Percentiles rank a stretch among this genome's conserved stretches.
These are phyloP conservation scores for Drosophila jambulina DNA, from an alignment of 1,140 invertebrate species.

Conservation along the genomic window DNA sequence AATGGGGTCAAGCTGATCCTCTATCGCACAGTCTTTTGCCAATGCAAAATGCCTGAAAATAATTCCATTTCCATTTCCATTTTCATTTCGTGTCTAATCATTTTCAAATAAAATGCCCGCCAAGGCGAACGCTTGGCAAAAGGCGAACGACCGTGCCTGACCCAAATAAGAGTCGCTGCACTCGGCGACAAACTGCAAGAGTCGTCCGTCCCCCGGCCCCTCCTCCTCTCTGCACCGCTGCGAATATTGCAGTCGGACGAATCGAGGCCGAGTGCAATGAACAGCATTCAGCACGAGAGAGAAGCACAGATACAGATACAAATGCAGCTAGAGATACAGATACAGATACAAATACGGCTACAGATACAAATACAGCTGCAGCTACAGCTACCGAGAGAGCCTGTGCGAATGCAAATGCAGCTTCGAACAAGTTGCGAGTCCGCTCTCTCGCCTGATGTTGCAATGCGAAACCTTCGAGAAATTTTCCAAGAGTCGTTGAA, in stretches of 20 bases:
- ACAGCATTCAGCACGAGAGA: slow-evolving; percentile 79
- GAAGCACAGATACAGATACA: no score
- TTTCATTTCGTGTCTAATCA: slow-evolving; percentile 67
- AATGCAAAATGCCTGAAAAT: slow-evolving; percentile 21
- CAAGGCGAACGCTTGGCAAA: slow-evolving; percentile 63
- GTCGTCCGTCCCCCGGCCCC: slow-evolving; percentile 13
- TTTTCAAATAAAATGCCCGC: slow-evolving; percentile 74
- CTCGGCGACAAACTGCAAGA: slow-evolving; percentile 72
- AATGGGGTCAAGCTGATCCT: slow-evolving; percentile 44
- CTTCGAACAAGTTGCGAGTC: slow-evolving; percentile 67
- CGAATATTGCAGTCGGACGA: slow-evolving; percentile 75
- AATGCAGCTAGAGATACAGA: slow-evolving; percentile 10
- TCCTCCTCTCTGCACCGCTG: slow-evolving; percentile 17
- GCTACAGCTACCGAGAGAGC: slow-evolving; percentile 1
- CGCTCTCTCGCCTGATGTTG: slow-evolving; percentile 54
- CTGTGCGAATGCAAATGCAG: slow-evolving; percentile 35
- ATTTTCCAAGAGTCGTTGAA: slow-evolving; percentile 84
- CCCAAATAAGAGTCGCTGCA: slow-evolving; percentile 85
- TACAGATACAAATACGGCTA: background rate
- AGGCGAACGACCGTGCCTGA: slow-evolving; percentile 86
- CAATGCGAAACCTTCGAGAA: slow-evolving; percentile 84
- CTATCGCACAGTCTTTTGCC: slow-evolving; percentile 23
- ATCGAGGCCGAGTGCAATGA: slow-evolving; percentile 84
- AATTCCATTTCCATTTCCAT: slow-evolving; percentile 47
- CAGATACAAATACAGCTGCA: slow-evolving; percentile 3